phyloP scores from a whole-genome alignment of 1,140 invertebrate species.

The Eumaeus atala region DNA sequence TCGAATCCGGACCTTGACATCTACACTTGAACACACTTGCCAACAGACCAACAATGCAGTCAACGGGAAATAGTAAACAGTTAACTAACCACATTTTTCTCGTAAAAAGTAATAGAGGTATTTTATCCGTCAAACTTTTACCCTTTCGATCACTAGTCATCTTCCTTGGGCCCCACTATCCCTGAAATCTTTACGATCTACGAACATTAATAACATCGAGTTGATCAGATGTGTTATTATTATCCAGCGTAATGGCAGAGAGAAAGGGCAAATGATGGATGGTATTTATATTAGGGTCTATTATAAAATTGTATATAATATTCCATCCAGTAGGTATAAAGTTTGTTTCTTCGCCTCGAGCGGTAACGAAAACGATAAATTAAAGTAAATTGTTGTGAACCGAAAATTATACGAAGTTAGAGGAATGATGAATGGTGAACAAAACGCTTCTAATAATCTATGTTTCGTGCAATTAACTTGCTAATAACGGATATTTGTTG shows the following conservation, averaged over 20 bases:
- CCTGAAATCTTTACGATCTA: too few species aligned
- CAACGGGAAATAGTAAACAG: too few species aligned
- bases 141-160: too few species aligned
- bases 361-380: slow-evolving; percentile 34
- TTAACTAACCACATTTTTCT: too few species aligned
- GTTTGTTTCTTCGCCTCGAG: slow-evolving; percentile 22
- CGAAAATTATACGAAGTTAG: slow-evolving; percentile 38
- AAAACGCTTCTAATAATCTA: slow-evolving; percentile 31
- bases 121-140: too few species aligned
- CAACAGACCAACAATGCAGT: too few species aligned
- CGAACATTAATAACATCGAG: not conserved
- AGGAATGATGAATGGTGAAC: slow-evolving; percentile 36
- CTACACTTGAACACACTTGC: too few species aligned
- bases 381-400: slow-evolving; percentile 42
- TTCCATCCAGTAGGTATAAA: not conserved
- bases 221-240: slow-evolving; percentile 1
- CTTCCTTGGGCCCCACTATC: too few species aligned
- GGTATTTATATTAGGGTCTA: slow-evolving; percentile 1
- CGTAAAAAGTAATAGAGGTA: too few species aligned
- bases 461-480: slow-evolving; percentile 36
- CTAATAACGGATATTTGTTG: slow-evolving; percentile 24
- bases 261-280: not conserved
- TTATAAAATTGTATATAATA: slow-evolving; percentile 5
- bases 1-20: too few species aligned
- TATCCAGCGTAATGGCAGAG: not conserved